phyloP scores from a whole-genome alignment of 2,888 invertebrate species.

The Xiphydria camelus region DNA sequence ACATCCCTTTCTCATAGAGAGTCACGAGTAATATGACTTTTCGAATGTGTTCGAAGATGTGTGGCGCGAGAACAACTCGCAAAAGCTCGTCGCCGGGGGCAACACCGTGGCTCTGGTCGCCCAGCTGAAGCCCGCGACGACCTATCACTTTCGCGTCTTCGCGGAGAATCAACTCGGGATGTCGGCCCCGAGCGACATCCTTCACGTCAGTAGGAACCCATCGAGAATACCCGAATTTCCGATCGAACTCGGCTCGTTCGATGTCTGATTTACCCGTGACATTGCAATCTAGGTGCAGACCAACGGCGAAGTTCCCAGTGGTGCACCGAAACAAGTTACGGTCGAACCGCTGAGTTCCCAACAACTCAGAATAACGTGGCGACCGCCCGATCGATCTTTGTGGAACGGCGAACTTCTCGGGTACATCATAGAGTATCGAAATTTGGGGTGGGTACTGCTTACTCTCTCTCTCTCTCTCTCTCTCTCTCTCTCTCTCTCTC shows the following conservation, averaged over 20 bases:
- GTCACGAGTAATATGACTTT: too few species aligned
- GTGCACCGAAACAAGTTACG: constrained; percentile 69
- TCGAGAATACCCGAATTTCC: too few species aligned
- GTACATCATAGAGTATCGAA: constrained; percentile 64
- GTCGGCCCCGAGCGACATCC: constrained; percentile 64
- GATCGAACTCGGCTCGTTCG: not conserved
- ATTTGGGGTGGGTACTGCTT: constrained; percentile 47
- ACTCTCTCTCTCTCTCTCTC: not conserved
- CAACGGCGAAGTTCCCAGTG: constrained; percentile 69
- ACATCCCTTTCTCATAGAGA: too few species aligned
- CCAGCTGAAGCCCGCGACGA: constrained; percentile 63
- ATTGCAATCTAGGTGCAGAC: constrained; percentile 54
- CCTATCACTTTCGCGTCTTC: constrained; percentile 65
- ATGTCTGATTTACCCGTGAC: not conserved
- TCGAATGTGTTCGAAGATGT: too few species aligned
- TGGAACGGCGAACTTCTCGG: constrained; percentile 79
- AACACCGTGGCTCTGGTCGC: constrained; percentile 61
- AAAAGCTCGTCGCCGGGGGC: constrained; percentile 62
- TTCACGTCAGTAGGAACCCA: constrained; percentile 60
- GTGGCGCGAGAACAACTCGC: constrained; percentile 64
- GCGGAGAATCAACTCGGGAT: constrained; percentile 68
- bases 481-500: constrained; percentile 3
- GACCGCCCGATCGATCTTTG: constrained; percentile 71
- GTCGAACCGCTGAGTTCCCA: constrained; percentile 72
- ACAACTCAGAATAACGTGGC: constrained; percentile 75